Evolutionary conservation across 2,113 vertebrate genomes (phyloP), one percentile per base, ranked within the genome.

Genomic region (Oryzias melastigma): DNA sequence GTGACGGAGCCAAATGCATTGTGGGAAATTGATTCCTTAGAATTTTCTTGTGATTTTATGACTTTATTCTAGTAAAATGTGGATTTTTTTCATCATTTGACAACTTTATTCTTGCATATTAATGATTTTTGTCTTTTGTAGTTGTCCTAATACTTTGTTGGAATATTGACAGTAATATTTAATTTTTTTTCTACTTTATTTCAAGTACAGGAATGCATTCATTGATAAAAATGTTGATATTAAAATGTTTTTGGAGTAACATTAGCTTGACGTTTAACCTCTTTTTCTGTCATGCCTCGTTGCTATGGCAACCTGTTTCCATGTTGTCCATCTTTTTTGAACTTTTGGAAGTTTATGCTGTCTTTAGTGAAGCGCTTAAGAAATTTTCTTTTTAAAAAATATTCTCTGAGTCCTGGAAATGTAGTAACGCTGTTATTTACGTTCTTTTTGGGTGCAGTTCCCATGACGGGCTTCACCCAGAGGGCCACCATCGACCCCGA

Each of bases 401-500:
- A 29, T 59, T 40, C 16, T 1, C 0, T 17, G 4, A 29, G 51
- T 52, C 1, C 15, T 15, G 10, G 17, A 7, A 51, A 53, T 17
- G 7, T 7, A 13, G 14, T 2, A 1, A 14, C 18, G 56, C 35
- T 44, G 5, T 48, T 13, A 1, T n/a, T 16, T 49, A 20, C 3
- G 61, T 56, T 75, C 47, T 59, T 62, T 77, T 42, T 35, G 35
- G 15, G 62, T 78, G 12, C 71, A 99, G 97, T 99, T 73, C 97
- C 96, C 6, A 99, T 99, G 97, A 99, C 97, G 3, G 97, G 97
- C 54, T 99, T 98, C 84, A 99, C 97, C 65, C 97, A 99, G 80
- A 93, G 97, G 70, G 97, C 97, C 85, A 99, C 97, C 75, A 99
- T 99, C 52, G 97, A 99, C 89, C 97, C 97, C 0, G 97, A 99